A percentile compares a stretch with the other conserved stretches of the same genome.
Evolutionary conservation across 2,888 invertebrate genomes (phyloP).

Genomic region (Nemotelus nigrinus): DNA sequence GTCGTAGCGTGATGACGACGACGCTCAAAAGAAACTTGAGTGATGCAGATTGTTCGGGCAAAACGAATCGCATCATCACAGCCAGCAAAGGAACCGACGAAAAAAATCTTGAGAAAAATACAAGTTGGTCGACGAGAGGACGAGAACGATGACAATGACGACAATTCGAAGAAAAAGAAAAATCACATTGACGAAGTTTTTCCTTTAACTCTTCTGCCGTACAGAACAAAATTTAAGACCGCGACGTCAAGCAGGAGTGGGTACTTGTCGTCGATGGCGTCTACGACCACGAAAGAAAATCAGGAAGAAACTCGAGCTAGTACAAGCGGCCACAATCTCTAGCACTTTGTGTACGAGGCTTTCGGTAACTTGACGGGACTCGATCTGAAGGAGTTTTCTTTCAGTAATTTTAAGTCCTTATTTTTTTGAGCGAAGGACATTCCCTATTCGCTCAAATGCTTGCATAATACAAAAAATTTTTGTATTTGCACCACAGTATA

Average conservation of each 20-base stretch:
- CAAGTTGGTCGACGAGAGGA: background rate
- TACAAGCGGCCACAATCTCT: background rate
- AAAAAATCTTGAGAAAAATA: background rate
- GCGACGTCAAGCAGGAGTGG: background rate
- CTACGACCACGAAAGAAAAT: background rate
- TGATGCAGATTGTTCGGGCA: conserved; percentile 28
- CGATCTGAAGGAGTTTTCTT: conserved; percentile 3
- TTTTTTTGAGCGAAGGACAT: conserved; percentile 18
- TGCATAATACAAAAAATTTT: too few species aligned
- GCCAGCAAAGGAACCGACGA: background rate
- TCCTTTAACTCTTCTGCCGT: background rate
- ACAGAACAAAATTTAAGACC: background rate
- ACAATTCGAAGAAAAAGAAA: background rate
- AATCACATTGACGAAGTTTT: conserved; percentile 27
- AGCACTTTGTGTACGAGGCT: conserved; percentile 9
- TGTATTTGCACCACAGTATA: too few species aligned
- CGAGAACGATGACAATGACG: background rate
- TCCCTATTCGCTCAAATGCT: background rate
- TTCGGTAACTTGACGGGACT: conserved; percentile 11
- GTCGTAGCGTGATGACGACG: background rate
- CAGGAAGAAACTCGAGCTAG: background rate
- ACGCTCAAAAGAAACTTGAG: conserved; percentile 22
- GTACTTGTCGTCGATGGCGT: background rate
- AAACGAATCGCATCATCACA: background rate
- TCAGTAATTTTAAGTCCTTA: background rate